These are phyloP conservation scores for Scomber colias DNA, from an alignment of 2,113 vertebrate genomes.

Conservation along the genomic window DNA sequence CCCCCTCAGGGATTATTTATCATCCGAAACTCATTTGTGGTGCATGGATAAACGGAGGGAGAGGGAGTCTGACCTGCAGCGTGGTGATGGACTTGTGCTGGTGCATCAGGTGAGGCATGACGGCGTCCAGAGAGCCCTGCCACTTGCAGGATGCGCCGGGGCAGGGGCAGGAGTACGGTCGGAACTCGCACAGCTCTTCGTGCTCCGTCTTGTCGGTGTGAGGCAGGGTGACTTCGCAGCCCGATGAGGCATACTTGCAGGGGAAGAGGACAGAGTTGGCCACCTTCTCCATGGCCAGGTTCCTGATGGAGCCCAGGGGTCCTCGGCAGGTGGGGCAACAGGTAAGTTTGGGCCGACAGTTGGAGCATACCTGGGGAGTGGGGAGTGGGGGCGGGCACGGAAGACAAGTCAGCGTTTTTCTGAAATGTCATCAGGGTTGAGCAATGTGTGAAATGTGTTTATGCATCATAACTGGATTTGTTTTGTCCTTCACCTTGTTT, in stretches of 20 bases:
- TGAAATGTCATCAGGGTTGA: not conserved
- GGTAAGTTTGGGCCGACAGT: conserved; percentile 98
- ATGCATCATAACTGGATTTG: no score
- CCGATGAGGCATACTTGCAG: conserved; percentile 98
- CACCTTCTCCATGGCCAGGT: conserved; percentile 99
- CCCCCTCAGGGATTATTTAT: no score
- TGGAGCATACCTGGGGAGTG: conserved; percentile 91
- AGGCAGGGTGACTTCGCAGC: conserved; percentile 96
- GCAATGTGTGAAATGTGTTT: no score
- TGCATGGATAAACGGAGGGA: no score
- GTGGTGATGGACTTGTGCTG: conserved; percentile 99
- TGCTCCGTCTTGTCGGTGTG: conserved; percentile 99
- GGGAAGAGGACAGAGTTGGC: conserved; percentile 99
- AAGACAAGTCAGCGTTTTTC: not conserved
- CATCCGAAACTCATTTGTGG: no score
- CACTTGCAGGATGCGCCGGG: conserved; percentile 98
- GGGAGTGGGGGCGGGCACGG: not conserved
- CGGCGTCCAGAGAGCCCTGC: conserved; percentile 98
- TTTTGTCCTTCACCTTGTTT: no score
- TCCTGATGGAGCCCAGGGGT: conserved; percentile 97
- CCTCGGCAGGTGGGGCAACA: conserved; percentile 98
- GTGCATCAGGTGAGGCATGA: conserved; percentile 99
- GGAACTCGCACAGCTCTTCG: conserved; percentile 98
- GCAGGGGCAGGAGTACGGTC: conserved; percentile 98
- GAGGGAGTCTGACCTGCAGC: conserved; percentile 84